Conservation (phyloP, 2,797 vertebrate species). For the Masticophis lateralis region DNA sequence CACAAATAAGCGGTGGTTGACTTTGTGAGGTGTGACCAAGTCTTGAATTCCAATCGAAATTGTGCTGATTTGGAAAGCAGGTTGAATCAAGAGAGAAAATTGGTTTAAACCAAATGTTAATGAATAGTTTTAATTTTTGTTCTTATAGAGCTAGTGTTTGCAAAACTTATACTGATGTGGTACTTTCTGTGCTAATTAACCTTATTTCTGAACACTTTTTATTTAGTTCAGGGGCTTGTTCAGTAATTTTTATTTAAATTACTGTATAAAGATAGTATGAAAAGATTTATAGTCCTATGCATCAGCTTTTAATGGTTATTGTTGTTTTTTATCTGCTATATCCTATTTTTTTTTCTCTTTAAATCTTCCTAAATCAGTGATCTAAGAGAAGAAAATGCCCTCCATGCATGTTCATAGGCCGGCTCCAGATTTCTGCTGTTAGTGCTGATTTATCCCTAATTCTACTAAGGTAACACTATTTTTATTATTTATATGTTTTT, state of each 20-base stretch:
- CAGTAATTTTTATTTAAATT: background rate
- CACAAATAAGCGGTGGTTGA: background rate
- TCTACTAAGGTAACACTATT: background rate
- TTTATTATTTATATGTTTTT: background rate
- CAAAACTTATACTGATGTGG: slow-evolving; percentile 29
- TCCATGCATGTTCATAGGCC: background rate
- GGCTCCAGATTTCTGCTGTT: background rate
- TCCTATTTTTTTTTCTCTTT: background rate
- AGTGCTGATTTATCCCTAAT: background rate
- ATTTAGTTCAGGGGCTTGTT: slow-evolving; percentile 13
- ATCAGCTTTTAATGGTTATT: background rate
- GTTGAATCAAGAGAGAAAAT: background rate
- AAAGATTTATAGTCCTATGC: background rate
- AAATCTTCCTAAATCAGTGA: background rate
- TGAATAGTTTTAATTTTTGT: background rate
- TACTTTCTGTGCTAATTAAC: slow-evolving; percentile 28
- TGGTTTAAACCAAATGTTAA: background rate
- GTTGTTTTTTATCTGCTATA: background rate
- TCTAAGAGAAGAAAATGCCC: background rate
- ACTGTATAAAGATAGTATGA: background rate
- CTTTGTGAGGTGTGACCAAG: background rate
- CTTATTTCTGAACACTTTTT: background rate
- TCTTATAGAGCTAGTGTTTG: background rate
- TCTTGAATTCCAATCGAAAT: background rate
- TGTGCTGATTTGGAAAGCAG: background rate